These are phyloP conservation scores for Terrapene triunguis DNA, from an alignment of 2,113 vertebrate species.

Conservation along the genomic window DNA sequence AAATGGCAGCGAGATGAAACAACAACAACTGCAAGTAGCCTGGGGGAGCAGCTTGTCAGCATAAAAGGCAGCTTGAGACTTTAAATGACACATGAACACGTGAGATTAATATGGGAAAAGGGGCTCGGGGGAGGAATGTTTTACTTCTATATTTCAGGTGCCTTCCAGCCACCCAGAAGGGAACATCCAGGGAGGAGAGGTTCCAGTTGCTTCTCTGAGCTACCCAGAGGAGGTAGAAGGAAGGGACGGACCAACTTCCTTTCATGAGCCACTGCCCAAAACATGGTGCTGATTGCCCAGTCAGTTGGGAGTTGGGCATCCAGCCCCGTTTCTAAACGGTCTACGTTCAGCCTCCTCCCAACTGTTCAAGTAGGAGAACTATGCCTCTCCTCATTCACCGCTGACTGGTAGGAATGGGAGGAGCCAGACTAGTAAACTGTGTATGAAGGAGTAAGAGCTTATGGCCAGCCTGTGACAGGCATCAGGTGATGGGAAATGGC, in stretches of 20 bases:
- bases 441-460: not conserved
- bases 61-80: not conserved
- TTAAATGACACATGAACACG: not conserved
- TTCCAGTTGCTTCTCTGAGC: not conserved
- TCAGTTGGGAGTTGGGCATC: not conserved
- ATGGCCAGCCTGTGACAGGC: not conserved
- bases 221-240: not conserved
- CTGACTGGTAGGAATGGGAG: not conserved
- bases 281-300: not conserved
- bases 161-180: not conserved
- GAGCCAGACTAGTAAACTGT: not conserved
- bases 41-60: not conserved
- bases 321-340: not conserved
- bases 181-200: not conserved
- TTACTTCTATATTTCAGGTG: not conserved
- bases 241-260: not conserved
- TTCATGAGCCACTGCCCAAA: not conserved
- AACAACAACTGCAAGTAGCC: not conserved
- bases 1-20: not conserved
- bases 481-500: not conserved
- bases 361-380: rapidly evolving
- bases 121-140: not conserved
- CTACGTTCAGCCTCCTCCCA: not conserved
- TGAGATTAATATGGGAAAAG: not conserved
- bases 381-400: not conserved